Evolutionary conservation across 2,113 vertebrate genomes (phyloP), one percentile per base, ranked within the genome.

Genomic region (Sebastes schlegelii): DNA sequence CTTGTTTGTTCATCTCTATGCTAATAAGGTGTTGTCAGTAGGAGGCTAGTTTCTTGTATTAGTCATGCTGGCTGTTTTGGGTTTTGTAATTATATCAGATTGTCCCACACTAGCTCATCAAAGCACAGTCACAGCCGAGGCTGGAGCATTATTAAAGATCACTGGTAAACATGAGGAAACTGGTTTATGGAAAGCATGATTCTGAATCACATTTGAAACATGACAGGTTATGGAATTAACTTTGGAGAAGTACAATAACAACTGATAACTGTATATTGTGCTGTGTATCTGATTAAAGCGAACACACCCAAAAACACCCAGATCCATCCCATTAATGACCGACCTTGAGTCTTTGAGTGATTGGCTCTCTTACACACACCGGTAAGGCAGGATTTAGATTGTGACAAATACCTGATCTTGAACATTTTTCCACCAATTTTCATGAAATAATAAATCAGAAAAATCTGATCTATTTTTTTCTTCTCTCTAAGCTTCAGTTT

Each of bases 1-100:
- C 69, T 70, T 85, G 80, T 90, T 88, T 91, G 60, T 85, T 83
- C 74, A 76, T 84, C 80, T 88, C 13, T 66, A 4, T 62, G 21
- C 63, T 82, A 77, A 87, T 86, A 79, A 74, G 77, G 72, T 70
- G 57, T 55, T 91, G 64, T 77, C 69, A 69, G 64, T 61, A 26
- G 21, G 54, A 78, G 64, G 71, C 19, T 55, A 42, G 52, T 52
- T 69, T 85, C 42, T 84, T 68, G 17, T 77, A 71, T 80, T 79
- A 80, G 70, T 80, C 80, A 71, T n/a, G n/a, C 46, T 58, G 79
- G 51, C 65, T 79, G 46, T 84, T 84, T 80, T 45, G 60, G 26
- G 74, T 46, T 77, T 54, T 58, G 60, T 58, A 46, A 75, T 87
- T 77, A 79, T 62, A 68, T 74, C 17, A 51, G 13, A 77, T 61